Evolutionary conservation across 2,888 invertebrate species (phyloP).

Genomic region (Congeria kusceri): DNA sequence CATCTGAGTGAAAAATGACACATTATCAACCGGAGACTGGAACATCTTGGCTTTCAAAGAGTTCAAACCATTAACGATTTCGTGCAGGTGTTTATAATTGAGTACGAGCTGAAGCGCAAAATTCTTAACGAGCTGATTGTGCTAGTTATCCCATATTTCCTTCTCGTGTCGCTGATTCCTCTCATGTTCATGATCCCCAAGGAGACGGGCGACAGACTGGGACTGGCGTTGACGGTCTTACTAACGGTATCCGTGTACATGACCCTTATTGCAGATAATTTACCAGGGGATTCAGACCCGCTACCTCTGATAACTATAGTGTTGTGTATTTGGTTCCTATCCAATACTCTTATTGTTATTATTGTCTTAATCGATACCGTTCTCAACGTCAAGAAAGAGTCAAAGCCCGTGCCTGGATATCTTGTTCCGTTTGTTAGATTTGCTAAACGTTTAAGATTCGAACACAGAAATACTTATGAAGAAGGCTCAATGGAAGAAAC

Average conservation of each 20-base stretch:
- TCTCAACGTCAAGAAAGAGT: neutral
- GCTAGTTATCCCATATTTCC: neutral
- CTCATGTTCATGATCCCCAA: neutral
- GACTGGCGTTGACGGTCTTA: neutral
- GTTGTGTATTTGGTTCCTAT: neutral
- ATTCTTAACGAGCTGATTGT: neutral
- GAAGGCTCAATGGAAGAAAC: neutral
- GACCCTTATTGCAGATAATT: neutral
- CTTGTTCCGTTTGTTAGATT: neutral
- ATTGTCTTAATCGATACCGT: neutral
- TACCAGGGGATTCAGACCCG: neutral
- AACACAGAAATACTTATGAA: neutral
- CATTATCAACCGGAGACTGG: no score
- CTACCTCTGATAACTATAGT: neutral
- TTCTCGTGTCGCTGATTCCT: neutral
- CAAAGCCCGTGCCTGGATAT: neutral
- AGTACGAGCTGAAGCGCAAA: neutral
- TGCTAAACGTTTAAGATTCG: neutral
- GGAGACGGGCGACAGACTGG: neutral
- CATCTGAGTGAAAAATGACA: no score
- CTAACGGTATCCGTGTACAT: conserved; percentile 6
- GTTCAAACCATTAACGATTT: neutral
- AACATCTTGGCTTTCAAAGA: no score
- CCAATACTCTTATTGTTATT: neutral
- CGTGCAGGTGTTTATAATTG: neutral